A percentile compares a stretch with the other conserved stretches of the same genome.
Evolutionary conservation across 1,140 invertebrate species (phyloP).

Genomic region (Hyposmocoma kahamanoa): DNA sequence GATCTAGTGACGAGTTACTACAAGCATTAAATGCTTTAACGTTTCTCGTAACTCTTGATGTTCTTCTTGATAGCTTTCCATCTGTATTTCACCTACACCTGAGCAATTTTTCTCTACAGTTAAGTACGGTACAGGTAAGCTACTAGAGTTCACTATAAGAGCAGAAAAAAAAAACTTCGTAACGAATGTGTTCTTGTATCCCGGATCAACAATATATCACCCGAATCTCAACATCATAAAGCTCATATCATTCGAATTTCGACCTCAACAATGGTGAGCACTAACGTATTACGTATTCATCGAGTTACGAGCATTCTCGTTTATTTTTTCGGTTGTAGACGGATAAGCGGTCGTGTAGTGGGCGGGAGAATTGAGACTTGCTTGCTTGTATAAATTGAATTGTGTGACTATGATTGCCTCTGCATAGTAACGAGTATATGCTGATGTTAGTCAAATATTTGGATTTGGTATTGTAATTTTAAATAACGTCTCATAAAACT

Average conservation of each 20-base stretch:
- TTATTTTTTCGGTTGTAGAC: slow-evolving; percentile 39
- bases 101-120: too few relatives aligned
- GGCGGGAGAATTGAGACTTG: slow-evolving; percentile 39
- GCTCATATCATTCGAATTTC: neutral
- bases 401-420: slow-evolving; percentile 38
- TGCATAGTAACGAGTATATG: slow-evolving; percentile 27
- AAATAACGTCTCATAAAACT: slow-evolving; percentile 11
- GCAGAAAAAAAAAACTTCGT: too few relatives aligned
- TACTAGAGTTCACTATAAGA: too few relatives aligned
- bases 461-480: slow-evolving; percentile 37
- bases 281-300: slow-evolving; percentile 39
- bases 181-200: too few relatives aligned
- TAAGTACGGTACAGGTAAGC: too few relatives aligned
- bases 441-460: slow-evolving; percentile 28
- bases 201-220: neutral
- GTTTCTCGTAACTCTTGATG: too few relatives aligned
- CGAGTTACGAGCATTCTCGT: slow-evolving; percentile 28
- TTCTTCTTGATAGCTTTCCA: too few relatives aligned
- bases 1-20: too few relatives aligned
- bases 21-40: too few relatives aligned
- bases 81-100: too few relatives aligned
- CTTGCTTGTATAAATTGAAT: slow-evolving; percentile 54
- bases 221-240: neutral
- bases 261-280: slow-evolving; percentile 20
- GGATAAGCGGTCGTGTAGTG: slow-evolving; percentile 25